Evolutionary conservation across 2,888 invertebrate species (phyloP), one percentile per base, ranked within the genome.

Genomic region (Drosophila robusta): DNA sequence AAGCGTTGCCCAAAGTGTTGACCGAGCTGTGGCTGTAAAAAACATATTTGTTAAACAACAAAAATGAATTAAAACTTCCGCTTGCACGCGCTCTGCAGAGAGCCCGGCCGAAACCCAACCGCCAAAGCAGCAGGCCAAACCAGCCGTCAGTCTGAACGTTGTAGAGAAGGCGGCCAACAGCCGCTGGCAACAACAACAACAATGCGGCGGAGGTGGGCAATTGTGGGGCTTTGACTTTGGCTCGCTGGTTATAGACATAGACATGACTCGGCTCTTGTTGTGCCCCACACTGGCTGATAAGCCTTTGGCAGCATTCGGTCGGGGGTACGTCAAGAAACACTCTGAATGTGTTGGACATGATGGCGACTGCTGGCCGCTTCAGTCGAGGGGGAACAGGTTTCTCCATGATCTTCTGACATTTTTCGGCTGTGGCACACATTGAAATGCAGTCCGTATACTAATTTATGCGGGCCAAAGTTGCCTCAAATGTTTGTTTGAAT

Each of bases 41-140:
- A 74, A 52, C 58, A 66, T 68, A 74, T 71, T 74, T 72, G 75
- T 74, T 50, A 62, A 73, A 56, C 80, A 86, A 72, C 69, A 70
- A 80, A 87, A 88, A 83, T 83, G 80, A 87, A 80, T 88, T 72
- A 87, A 89, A 87, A 75, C 83, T 83, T 83, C 89, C 87, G 89
- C 71, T 80, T 47, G 70, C 54, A 58, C 45, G 49, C 45, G 46
- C 29, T 29, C 45, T 58, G 63, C 60, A 75, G 42, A 51, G 38
- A 58, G 65, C 24, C 39, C 36, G 65, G 32, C 49, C 22, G n/a
- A 49, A 44, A 22, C 24, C 8, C 39, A 51, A 36, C 12, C 47
- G 42, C 18, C 36, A 49, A 49, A 24, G 18, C 56, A 56, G 47
- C 22, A 22, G 52, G 44, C 36, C 44, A 41, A 75, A 75, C 29